These are phyloP conservation scores for Ephestia elutella DNA, from an alignment of 1,140 invertebrate species.

Conservation along the genomic window DNA sequence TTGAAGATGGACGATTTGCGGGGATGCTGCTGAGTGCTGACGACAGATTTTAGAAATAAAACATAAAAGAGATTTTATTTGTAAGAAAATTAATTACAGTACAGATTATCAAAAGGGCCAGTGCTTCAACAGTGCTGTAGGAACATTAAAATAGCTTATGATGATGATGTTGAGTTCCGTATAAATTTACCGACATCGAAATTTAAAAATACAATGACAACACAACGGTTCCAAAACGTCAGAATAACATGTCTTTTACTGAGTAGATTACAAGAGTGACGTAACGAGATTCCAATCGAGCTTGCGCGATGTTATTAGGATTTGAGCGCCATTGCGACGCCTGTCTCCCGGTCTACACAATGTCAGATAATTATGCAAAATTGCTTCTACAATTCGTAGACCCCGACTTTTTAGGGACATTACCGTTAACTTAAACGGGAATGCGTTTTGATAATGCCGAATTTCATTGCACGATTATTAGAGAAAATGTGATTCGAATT, in stretches of 20 bases:
- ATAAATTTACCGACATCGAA: too few species aligned
- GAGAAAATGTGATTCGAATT: conserved; percentile 41
- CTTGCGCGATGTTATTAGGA: conserved; percentile 65
- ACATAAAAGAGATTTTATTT: background rate
- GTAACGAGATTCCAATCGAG: conserved; percentile 69
- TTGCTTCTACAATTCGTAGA: conserved; percentile 67
- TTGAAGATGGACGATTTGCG: conserved; percentile 7
- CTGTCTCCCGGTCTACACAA: conserved; percentile 46
- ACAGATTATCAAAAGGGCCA: too few species aligned
- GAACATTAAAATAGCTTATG: too few species aligned
- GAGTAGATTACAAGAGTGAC: conserved; percentile 55
- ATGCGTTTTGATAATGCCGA: conserved; percentile 67
- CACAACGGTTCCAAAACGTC: background rate
- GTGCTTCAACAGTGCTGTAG: too few species aligned
- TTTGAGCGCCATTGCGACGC: conserved; percentile 62
- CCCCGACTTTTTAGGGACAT: conserved; percentile 66
- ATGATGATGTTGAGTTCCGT: too few species aligned
- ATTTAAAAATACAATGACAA: background rate
- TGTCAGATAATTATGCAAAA: conserved; percentile 72
- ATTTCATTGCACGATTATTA: conserved; percentile 64
- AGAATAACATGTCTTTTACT: conserved; percentile 41
- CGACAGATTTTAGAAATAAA: background rate
- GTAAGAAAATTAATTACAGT: too few species aligned
- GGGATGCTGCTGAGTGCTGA: background rate
- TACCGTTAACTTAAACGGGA: conserved; percentile 67